These are phyloP conservation scores for Philotrypesis tridentata DNA, from an alignment of 1,140 invertebrate genomes.

Conservation along the genomic window DNA sequence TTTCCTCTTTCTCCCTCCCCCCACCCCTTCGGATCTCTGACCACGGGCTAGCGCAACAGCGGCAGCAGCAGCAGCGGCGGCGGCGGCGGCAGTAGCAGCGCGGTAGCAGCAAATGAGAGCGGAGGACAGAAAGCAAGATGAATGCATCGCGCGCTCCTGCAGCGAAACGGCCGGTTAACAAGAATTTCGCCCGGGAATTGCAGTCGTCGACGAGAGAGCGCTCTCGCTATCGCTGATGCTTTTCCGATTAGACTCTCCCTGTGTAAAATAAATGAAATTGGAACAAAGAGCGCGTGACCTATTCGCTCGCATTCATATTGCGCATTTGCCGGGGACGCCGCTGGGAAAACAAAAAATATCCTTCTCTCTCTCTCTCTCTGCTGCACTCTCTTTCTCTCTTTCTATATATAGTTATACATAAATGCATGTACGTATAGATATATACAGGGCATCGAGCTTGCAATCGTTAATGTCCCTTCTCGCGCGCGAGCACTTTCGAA, in stretches of 20 bases:
- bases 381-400: no score
- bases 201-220: not conserved
- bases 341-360: no score
- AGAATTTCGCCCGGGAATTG: conserved; percentile 8
- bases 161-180: conserved; percentile 11
- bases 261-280: conserved; percentile 1
- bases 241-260: conserved; percentile 19
- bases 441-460: not conserved
- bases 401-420: no score
- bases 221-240: not conserved
- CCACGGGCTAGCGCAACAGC: not conserved
- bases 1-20: not conserved
- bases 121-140: conserved; percentile 12
- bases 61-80: no score
- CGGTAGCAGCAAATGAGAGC: conserved; percentile 1
- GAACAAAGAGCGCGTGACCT: not conserved
- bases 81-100: no score
- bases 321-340: not conserved
- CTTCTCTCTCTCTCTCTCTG: no score
- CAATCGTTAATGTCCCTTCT: not conserved
- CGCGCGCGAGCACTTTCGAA: not conserved
- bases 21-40: not conserved
- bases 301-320: not conserved
- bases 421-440: no score
- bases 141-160: not conserved